Base-by-base conservation (phyloP, 2,113 vertebrate genomes). In the Hippocampus comes region DNA sequence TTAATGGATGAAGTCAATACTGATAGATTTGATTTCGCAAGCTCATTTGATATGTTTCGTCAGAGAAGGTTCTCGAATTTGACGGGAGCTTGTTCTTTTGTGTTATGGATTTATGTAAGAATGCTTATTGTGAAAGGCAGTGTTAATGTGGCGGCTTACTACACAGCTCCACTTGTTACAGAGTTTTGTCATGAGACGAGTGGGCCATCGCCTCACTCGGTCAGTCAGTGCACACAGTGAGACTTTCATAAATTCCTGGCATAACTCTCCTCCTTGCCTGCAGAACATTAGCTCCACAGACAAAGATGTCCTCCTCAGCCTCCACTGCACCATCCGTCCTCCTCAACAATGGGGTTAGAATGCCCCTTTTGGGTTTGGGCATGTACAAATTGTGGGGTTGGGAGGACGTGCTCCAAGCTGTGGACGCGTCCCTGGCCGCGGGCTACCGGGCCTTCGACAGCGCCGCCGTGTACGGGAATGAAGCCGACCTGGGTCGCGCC, bases 371-470 rank as follows among this genome's bases (percentile, higher is more conserved):
- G 76, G 94, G 94, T n/a, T 68, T 95, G 63, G 94, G 94, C 60
- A 95, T 92, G 17, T 94, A 90, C 77, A 90, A 89, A 64, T 63
- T 95, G 73, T 21, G 57, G 0, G 90, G 83, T 9, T 5, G 75
- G 46, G 89, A 93, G 60, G 76, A 81, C 0, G 83, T 92, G 1
- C 68, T 71, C 59, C 67, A 5, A 61, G 87, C 89, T 0, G 84
- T 94, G 69, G 92, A 95, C 1, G 91, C 93, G 0, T 92, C 94
- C 0, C 74, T 95, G 70, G 83, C 70, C 30, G 87, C 84, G 4
- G 93, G 94, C 9, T 95, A 94, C 67, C 88, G 92, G 18, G 78
- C 92, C 18, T 93, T 95, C 67, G 94, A 95, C 78, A 95, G 91
- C 0, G 94, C 94, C 0, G 81, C 91, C 0, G 93, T 94, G 27